phyloP scores from a whole-genome alignment of 2,113 vertebrate genomes.

The Platichthys flesus region DNA sequence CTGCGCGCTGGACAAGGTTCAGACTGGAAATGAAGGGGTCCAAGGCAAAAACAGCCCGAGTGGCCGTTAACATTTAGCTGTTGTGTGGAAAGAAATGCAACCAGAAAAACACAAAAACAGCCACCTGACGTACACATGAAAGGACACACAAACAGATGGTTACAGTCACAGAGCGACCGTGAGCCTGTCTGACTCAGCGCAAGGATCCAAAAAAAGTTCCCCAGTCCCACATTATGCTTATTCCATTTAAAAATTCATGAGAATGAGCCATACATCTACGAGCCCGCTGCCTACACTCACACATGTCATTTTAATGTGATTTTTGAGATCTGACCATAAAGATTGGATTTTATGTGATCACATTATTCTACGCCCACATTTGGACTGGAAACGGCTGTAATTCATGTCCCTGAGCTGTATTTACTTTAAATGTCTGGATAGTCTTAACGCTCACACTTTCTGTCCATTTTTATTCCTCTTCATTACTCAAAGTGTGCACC shows the following conservation, averaged over 20 bases:
- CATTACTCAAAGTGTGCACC: slow-evolving; percentile 25
- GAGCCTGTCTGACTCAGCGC: neutral
- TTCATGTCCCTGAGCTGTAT: slow-evolving; percentile 46
- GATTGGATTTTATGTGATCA: slow-evolving; percentile 62
- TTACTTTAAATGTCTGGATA: slow-evolving; percentile 57
- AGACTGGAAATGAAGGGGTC: slow-evolving; percentile 32
- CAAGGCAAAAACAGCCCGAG: slow-evolving; percentile 19
- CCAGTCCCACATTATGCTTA: slow-evolving; percentile 6
- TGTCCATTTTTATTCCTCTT: slow-evolving; percentile 30
- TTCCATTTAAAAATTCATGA: slow-evolving; percentile 26
- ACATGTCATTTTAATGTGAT: slow-evolving; percentile 48
- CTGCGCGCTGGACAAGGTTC: slow-evolving; percentile 48
- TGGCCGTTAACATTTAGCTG: slow-evolving; percentile 39
- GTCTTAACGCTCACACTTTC: slow-evolving; percentile 38
- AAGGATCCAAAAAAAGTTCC: slow-evolving; percentile 3
- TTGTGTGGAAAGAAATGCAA: slow-evolving; percentile 21
- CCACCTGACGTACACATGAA: slow-evolving; percentile 1
- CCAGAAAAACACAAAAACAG: slow-evolving; percentile 48
- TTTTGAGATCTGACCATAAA: slow-evolving; percentile 56
- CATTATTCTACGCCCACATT: slow-evolving; percentile 48
- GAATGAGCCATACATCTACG: neutral
- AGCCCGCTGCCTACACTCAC: slow-evolving; percentile 13
- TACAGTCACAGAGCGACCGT: neutral
- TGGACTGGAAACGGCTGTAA: slow-evolving; percentile 36
- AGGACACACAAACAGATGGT: neutral